These are phyloP conservation scores for Trachelus stipa DNA, from an alignment of 2,888 invertebrate genomes.

Conservation along the genomic window DNA sequence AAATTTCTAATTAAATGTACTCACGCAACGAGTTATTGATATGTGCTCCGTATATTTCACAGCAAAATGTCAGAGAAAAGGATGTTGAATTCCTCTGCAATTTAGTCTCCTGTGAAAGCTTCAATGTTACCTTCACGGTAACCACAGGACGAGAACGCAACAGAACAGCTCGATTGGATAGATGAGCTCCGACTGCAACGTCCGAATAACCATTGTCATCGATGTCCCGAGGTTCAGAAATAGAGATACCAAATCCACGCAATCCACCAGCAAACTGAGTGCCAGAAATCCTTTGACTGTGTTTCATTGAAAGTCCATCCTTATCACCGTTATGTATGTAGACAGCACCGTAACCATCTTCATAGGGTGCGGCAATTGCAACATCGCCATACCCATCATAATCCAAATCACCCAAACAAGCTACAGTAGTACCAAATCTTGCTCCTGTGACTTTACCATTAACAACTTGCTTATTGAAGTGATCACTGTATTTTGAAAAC, in stretches of 20 bases:
- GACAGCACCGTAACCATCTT: constrained; percentile 49
- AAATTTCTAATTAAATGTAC: constrained; percentile 20
- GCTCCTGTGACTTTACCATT: constrained; percentile 65
- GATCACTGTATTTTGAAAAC: background rate
- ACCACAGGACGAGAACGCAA: constrained; percentile 59
- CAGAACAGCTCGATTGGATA: constrained; percentile 61
- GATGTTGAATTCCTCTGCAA: constrained; percentile 36
- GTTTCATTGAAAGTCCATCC: constrained; percentile 42
- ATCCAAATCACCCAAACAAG: constrained; percentile 72
- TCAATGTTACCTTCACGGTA: constrained; percentile 30
- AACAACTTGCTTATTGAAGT: constrained; percentile 37
- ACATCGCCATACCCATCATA: constrained; percentile 69
- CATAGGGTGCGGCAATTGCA: constrained; percentile 59
- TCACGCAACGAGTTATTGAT: constrained; percentile 43
- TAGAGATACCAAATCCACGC: constrained; percentile 65
- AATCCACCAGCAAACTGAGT: constrained; percentile 43
- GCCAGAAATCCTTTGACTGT: constrained; percentile 61
- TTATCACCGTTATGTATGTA: constrained; percentile 55
- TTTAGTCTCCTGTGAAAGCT: constrained; percentile 20
- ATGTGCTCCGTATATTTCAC: constrained; percentile 39
- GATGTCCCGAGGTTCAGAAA: constrained; percentile 64
- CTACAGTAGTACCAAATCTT: constrained; percentile 71
- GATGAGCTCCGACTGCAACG: constrained; percentile 63
- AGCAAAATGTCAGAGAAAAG: constrained; percentile 37
- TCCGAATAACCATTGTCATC: constrained; percentile 64